Evolutionary conservation across 2,888 invertebrate genomes (phyloP), one percentile per base, ranked within the genome.

Genomic region (Synergus japonicus): DNA sequence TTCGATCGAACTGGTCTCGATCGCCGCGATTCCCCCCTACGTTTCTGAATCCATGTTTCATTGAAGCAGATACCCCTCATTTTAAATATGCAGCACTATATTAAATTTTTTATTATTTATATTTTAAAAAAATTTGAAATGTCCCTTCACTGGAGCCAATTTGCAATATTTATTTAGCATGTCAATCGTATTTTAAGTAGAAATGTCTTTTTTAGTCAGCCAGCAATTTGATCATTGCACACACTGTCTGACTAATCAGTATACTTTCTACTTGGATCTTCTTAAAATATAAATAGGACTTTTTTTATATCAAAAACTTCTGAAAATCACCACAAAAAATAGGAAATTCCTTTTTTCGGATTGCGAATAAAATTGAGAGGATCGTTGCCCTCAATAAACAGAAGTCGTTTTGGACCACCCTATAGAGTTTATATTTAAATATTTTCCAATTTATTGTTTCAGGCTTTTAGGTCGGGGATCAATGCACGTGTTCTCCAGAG

Each of bases 401-500:
- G 5, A 37, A 37, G 37, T 37, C 37, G 5, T 37, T 37, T 37
- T 37, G 5, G 37, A 37, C 4, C 37, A 37, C 37, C 37, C 37
- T 22, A 22, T 5, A 37, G 37, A n/a, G 54, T 8, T 8, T 9
- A n/a, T 9, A 54, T n/a, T 54, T 8, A 2, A n/a, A n/a, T 54
- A 9, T 54, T n/a, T 54, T 54, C 2, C 8, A 54, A 54, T 78
- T 81, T 81, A 79, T 44, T 78, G 82, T 93, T 93, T 63, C 94
- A 97, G 97, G 77, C 95, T 96, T 93, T 93, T 98, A 15, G 96
- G 96, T 18, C 94, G 99, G 76, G 99, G 99, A 10, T 98, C 98
- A 1, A 99, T 99, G 99, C 99, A 98, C 93, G 98, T 99, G 76
- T 94, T 98, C 86, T 99, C 99, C 0, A 94, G 95, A 81, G 93